These are phyloP conservation scores for Phalloptychus januarius DNA, from an alignment of 2,797 vertebrate species.

Conservation along the genomic window DNA sequence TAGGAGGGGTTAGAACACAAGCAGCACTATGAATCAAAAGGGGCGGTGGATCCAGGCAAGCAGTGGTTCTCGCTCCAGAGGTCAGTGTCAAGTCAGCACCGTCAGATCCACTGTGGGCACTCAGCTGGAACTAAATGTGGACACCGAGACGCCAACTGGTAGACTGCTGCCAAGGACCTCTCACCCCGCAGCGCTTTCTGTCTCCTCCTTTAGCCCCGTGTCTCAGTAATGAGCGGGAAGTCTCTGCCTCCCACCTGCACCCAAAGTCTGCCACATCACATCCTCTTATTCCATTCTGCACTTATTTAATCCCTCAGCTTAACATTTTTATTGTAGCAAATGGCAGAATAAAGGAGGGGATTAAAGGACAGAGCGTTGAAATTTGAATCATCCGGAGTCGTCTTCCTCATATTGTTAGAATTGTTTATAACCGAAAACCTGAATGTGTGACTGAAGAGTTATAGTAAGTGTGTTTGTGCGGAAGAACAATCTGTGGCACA, in stretches of 20 bases:
- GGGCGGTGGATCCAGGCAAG: constrained; percentile 74
- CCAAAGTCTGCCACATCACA: constrained; percentile 23
- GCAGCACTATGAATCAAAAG: constrained; percentile 64
- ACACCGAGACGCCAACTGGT: constrained; percentile 71
- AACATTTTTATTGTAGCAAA: constrained; percentile 80
- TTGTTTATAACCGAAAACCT: constrained; percentile 44
- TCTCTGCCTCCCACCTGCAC: constrained; percentile 37
- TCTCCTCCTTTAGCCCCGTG: constrained; percentile 37
- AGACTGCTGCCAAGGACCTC: constrained; percentile 82
- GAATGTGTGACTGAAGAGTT: constrained; percentile 47
- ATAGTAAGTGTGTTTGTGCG: constrained; percentile 32
- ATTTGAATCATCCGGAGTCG: constrained; percentile 51
- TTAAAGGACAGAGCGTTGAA: constrained; percentile 25
- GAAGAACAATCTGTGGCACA: constrained; percentile 60
- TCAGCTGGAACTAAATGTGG: constrained; percentile 84
- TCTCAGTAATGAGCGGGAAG: constrained; percentile 63
- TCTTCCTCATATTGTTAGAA: constrained; percentile 63
- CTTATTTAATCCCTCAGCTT: constrained; percentile 65
- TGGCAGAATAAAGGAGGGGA: constrained; percentile 19
- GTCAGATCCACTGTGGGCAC: constrained; percentile 78
- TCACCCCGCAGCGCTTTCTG: constrained; percentile 70
- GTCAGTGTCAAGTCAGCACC: constrained; percentile 71
- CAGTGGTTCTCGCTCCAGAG: constrained; percentile 78
- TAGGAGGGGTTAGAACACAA: constrained; percentile 23
- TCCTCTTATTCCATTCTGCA: constrained; percentile 36